A percentile compares a stretch with the other conserved stretches of the same genome.
Conservation (phyloP, 2,888 invertebrate genomes). For the Nomada fucata region DNA sequence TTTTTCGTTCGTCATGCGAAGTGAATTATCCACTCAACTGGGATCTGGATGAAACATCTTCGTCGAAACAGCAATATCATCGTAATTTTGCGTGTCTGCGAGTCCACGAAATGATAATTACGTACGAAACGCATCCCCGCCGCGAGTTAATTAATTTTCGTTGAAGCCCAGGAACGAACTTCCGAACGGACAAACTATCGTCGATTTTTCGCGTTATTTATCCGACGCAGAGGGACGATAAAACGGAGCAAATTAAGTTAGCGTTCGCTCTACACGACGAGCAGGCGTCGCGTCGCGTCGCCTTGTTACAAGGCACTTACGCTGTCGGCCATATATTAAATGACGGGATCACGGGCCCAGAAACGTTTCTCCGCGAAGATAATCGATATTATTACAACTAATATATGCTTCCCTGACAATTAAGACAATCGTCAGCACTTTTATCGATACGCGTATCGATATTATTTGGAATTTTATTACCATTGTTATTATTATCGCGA, state of each 20-base stretch:
- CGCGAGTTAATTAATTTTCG: constrained; percentile 30
- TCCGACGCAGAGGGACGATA: constrained; percentile 21
- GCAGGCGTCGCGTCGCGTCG: constrained; percentile 20
- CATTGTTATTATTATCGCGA: too few relatives aligned
- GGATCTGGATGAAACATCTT: too few relatives aligned
- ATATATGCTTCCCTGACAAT: constrained; percentile 37
- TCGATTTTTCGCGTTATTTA: constrained; percentile 26
- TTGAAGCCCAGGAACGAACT: neutral
- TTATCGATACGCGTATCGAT: too few relatives aligned
- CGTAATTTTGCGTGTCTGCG: neutral
- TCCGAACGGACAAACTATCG: constrained; percentile 37
- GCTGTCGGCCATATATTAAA: constrained; percentile 21
- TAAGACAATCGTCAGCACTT: constrained; percentile 7
- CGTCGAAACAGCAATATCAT: too few relatives aligned
- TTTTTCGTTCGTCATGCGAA: too few relatives aligned
- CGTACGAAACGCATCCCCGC: neutral
- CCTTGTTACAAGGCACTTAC: constrained; percentile 37
- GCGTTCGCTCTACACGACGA: constrained; percentile 42
- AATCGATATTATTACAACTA: constrained; percentile 56
- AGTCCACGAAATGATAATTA: constrained; percentile 29
- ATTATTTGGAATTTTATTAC: too few relatives aligned
- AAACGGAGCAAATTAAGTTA: constrained; percentile 45
- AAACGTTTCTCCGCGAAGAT: constrained; percentile 39
- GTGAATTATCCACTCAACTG: too few relatives aligned
- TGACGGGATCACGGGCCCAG: neutral